Base-by-base conservation (phyloP, 2,113 vertebrate species). In the Pycnonotus jocosus region DNA sequence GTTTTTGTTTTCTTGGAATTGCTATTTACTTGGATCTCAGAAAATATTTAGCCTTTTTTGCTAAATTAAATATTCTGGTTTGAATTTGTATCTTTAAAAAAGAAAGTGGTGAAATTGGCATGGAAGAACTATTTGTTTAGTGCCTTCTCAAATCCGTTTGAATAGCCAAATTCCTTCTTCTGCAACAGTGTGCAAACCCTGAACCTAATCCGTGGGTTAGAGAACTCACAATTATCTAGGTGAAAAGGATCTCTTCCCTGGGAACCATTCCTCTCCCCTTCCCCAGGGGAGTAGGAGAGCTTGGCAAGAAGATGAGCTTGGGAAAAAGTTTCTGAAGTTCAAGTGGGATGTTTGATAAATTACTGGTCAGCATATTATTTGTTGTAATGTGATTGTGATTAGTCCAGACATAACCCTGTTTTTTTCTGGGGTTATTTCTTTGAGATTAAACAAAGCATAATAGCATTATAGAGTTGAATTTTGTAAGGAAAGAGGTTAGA, bases 281-380 rank as follows among this genome's bases (percentile, higher is more conserved):
- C 88, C 90, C 65, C 62, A 88, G 93, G 50, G 58, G 86, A 89
- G 19, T 7, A 88, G 78, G 48, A 95, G 74, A 90, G 54, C 38
- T 92, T 91, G 74, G 74, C 23, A 65, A 92, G 81, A 66, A 54
- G 24, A 77, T 19, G 27, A 72, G 45, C 33, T 62, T 72, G 71
- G 10, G 35, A 93, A 87, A 96, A 97, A 93, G 70, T 90, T 96
- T 78, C 77, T 95, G 90, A 86, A 94, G 40, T 54, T 44, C 19
- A 94, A 97, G 90, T 92, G 93, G 92, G 86, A 96, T 95, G 90
- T 86, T 97, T 97, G 92, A 97, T 97, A 96, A 97, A 97, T 96
- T 97, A 95, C 60, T 93, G 81, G 74, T 33, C 24, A 86, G 65
- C 1, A 1, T 95, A 94, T 96, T 94, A 95, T 97, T 97, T 96